phyloP scores from a whole-genome alignment of 2,797 vertebrate genomes.

The Cossypha niveicapilla region DNA sequence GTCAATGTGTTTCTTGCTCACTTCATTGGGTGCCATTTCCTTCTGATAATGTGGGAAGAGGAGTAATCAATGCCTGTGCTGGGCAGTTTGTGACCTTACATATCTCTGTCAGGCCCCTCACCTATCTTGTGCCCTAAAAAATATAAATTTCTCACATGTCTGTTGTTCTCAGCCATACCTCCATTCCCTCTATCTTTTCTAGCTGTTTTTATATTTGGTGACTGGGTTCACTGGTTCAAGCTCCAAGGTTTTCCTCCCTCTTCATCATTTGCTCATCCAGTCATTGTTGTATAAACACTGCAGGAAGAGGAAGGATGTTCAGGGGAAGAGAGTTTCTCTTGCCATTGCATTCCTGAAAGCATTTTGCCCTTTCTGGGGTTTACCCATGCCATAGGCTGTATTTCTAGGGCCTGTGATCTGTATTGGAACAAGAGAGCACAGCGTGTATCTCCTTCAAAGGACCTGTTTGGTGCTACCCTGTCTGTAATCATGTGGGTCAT shows the following conservation, averaged over 20 bases:
- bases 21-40: background rate
- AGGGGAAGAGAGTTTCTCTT: background rate
- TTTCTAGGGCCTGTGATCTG: background rate
- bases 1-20: background rate
- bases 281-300: fast-evolving
- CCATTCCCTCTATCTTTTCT: background rate
- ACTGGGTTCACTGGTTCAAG: background rate
- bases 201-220: background rate
- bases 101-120: background rate
- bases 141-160: background rate
- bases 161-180: background rate
- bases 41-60: background rate
- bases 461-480: background rate
- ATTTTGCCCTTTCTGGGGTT: background rate
- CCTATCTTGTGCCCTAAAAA: background rate
- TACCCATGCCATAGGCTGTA: background rate
- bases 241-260: background rate
- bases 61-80: background rate
- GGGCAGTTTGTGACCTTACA: background rate
- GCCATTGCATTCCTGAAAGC: background rate
- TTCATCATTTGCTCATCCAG: background rate
- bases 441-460: background rate
- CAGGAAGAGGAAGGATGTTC: background rate
- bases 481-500: background rate
- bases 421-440: background rate